phyloP scores from a whole-genome alignment of 2,888 invertebrate species.

The Dimorphilus gyrociliatus region DNA sequence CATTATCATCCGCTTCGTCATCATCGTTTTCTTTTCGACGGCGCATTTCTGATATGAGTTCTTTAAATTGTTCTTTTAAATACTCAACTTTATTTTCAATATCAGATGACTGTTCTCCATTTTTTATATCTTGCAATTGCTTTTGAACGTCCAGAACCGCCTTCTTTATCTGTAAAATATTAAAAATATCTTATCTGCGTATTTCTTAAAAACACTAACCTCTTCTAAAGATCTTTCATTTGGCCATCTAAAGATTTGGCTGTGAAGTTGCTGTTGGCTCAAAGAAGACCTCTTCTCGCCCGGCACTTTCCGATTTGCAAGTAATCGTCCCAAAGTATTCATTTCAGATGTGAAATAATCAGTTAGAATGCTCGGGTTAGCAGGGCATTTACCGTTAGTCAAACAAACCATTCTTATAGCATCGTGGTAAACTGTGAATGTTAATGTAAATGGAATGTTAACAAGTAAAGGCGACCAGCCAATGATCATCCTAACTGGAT shows the following conservation, averaged over 20 bases:
- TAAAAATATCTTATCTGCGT: not conserved
- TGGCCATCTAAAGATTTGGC: slow-evolving; percentile 24
- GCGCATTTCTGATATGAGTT: slow-evolving; percentile 23
- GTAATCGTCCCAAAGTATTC: slow-evolving; percentile 13
- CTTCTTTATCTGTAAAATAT: slow-evolving; percentile 16
- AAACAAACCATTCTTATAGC: slow-evolving; percentile 41
- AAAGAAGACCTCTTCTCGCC: slow-evolving; percentile 34
- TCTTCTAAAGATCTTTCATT: slow-evolving; percentile 26
- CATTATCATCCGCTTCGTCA: slow-evolving; percentile 14
- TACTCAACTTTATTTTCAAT: slow-evolving; percentile 15
- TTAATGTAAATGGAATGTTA: slow-evolving; percentile 40
- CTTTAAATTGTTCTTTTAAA: slow-evolving; percentile 27
- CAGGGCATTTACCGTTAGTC: slow-evolving; percentile 36
- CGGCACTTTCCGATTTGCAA: slow-evolving; percentile 40
- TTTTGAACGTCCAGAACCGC: slow-evolving; percentile 27
- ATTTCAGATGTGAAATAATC: slow-evolving; percentile 35
- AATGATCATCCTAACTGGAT: slow-evolving; percentile 27
- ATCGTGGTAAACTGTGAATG: slow-evolving; percentile 43
- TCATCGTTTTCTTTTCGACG: slow-evolving; percentile 21
- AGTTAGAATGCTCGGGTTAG: slow-evolving; percentile 32
- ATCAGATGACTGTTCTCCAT: too few species aligned
- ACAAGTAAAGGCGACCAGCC: slow-evolving; percentile 41
- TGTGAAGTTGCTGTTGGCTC: slow-evolving; percentile 28
- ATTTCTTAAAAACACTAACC: slow-evolving; percentile 15
- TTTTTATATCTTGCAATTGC: slow-evolving; percentile 27